phyloP scores from a whole-genome alignment of 1,140 invertebrate genomes.

The Anthonomus grandis region DNA sequence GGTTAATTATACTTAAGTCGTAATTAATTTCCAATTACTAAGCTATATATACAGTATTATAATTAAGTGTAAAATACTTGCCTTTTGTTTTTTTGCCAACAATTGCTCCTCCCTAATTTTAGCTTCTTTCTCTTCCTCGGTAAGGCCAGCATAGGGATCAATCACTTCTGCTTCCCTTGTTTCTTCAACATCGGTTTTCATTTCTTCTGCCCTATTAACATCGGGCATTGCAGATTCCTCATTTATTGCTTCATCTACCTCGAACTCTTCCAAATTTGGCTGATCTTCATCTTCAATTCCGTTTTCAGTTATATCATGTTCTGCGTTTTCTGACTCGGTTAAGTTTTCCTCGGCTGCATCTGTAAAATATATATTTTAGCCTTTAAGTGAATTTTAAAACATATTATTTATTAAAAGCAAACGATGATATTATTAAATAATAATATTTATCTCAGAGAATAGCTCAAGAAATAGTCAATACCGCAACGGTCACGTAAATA shows the following conservation, averaged over 20 bases:
- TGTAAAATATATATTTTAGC: no score
- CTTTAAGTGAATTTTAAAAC: not conserved
- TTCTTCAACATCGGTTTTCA: constrained; percentile 6
- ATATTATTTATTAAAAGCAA: not conserved
- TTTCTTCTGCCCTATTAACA: constrained; percentile 9
- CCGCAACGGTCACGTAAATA: no score
- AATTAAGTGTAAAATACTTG: constrained; percentile 52
- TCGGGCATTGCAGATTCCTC: constrained; percentile 4
- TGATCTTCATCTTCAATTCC: constrained; percentile 12
- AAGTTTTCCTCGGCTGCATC: constrained; percentile 13
- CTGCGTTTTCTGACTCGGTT: constrained; percentile 19
- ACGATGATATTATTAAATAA: no score
- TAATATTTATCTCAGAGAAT: no score
- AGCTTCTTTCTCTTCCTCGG: constrained; percentile 28
- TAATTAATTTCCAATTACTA: no score
- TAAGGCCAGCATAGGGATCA: constrained; percentile 19
- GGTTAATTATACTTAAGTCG: no score
- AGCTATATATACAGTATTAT: no score
- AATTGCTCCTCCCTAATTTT: constrained; percentile 25
- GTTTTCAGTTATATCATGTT: constrained; percentile 20
- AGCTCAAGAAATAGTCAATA: no score
- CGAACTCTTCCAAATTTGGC: constrained; percentile 11
- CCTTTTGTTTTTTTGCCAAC: constrained; percentile 28
- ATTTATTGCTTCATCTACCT: constrained; percentile 10
- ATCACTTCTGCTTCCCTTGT: not conserved